A percentile compares a stretch with the other conserved stretches of the same genome.
Conservation (phyloP, 2,888 invertebrate genomes). For the Adelphocoris suturalis region DNA sequence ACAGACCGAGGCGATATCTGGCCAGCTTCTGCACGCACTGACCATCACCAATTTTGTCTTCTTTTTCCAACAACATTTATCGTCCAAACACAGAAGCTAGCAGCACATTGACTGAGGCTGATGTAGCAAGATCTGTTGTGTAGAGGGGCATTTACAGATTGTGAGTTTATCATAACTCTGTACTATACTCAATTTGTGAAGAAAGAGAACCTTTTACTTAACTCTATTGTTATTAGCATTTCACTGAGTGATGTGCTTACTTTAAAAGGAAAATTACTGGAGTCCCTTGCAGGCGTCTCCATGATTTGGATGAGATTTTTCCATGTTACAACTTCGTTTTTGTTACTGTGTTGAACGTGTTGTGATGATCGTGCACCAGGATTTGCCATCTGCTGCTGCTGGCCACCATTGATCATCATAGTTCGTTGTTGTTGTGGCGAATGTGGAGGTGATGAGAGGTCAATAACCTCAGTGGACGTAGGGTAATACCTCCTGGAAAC, state of each 20-base stretch:
- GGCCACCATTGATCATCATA: slow-evolving; percentile 74
- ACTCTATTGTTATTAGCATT: too few species aligned
- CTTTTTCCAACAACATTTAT: too few species aligned
- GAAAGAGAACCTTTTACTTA: too few species aligned
- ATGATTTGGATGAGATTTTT: slow-evolving; percentile 86
- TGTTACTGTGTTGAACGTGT: slow-evolving; percentile 77
- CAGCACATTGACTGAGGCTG: too few species aligned
- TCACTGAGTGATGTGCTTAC: slow-evolving; percentile 76
- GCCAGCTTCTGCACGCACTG: too few species aligned
- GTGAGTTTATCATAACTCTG: too few species aligned
- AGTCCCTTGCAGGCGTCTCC: slow-evolving; percentile 83
- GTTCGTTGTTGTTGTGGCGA: slow-evolving; percentile 76
- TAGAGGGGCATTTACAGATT: too few species aligned
- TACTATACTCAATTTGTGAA: too few species aligned
- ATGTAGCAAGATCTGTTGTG: too few species aligned
- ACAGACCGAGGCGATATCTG: too few species aligned
- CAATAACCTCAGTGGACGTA: slow-evolving; percentile 79
- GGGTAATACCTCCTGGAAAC: slow-evolving; percentile 73
- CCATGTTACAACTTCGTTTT: slow-evolving; percentile 76
- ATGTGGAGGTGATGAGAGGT: slow-evolving; percentile 81
- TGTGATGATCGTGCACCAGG: slow-evolving; percentile 81
- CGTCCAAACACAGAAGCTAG: too few species aligned
- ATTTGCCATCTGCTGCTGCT: slow-evolving; percentile 78
- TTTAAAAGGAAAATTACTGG: slow-evolving; percentile 87
- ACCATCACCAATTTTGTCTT: too few species aligned